Evolutionary conservation across 1,140 invertebrate species (phyloP).

Genomic region (Ectropis grisescens): DNA sequence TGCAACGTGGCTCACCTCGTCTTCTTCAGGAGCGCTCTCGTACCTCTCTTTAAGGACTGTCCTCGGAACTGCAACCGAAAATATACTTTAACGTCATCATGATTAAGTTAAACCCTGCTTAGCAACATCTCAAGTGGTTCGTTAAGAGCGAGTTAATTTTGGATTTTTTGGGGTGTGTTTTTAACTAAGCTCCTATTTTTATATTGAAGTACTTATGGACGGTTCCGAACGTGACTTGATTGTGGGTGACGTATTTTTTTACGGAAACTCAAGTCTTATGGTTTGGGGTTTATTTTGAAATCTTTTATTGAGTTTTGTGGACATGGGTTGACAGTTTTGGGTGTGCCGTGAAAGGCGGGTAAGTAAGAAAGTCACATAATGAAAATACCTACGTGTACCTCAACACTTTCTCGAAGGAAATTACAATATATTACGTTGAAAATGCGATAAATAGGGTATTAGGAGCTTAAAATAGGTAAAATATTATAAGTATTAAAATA

Average conservation of each 20-base stretch:
- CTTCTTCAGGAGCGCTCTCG: slow-evolving; percentile 80
- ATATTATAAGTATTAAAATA: no score
- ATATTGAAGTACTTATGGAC: slow-evolving; percentile 25
- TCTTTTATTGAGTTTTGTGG: slow-evolving; percentile 6
- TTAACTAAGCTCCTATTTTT: slow-evolving; percentile 38
- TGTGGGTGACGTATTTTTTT: no score
- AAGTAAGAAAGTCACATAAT: no score
- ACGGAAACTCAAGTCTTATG: no score
- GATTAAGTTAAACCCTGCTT: slow-evolving; percentile 14
- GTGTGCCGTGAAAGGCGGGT: no score
- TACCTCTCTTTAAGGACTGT: slow-evolving; percentile 87
- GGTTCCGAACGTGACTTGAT: slow-evolving; percentile 23
- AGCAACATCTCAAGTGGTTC: slow-evolving; percentile 19
- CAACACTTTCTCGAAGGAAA: no score
- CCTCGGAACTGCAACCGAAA: slow-evolving; percentile 80
- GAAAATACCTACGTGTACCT: no score
- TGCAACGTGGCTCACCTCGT: slow-evolving; percentile 72
- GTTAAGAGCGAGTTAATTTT: slow-evolving; percentile 49
- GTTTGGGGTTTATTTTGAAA: slow-evolving; percentile 7
- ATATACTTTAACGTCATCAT: slow-evolving; percentile 18
- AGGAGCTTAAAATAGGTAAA: no score
- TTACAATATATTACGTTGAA: no score
- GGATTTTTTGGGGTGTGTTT: slow-evolving; percentile 41
- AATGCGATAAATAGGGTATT: no score
- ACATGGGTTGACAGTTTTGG: slow-evolving; percentile 3